These are phyloP conservation scores for Calephelis virginiensis DNA, from an alignment of 1,140 invertebrate genomes.

Conservation along the genomic window DNA sequence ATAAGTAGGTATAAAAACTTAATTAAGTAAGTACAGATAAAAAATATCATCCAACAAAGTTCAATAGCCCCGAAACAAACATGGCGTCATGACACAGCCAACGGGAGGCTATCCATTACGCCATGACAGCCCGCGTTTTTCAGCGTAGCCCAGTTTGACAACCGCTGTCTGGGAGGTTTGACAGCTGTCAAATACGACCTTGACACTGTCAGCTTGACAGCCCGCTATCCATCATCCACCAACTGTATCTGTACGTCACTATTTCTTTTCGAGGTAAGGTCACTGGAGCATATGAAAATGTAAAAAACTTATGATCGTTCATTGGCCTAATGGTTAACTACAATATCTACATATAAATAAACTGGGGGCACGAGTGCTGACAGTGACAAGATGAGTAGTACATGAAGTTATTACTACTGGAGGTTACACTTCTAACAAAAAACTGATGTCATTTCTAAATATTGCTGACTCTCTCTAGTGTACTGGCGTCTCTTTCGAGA, in stretches of 20 bases:
- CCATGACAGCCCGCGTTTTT: slow-evolving; percentile 63
- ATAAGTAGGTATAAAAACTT: slow-evolving; percentile 33
- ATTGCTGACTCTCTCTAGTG: too few species aligned
- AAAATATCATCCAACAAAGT: slow-evolving; percentile 42
- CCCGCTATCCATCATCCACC: slow-evolving; percentile 57
- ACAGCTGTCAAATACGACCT: slow-evolving; percentile 70
- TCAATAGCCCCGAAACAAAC: slow-evolving; percentile 51
- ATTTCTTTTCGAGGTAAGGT: slow-evolving; percentile 33
- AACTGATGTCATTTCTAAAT: too few species aligned
- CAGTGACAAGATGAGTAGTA: too few species aligned
- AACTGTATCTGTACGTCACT: slow-evolving; percentile 38
- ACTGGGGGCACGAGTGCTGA: too few species aligned
- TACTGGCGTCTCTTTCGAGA: too few species aligned
- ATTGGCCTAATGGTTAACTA: too few species aligned
- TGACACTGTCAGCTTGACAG: slow-evolving; percentile 60
- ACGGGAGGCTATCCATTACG: slow-evolving; percentile 66
- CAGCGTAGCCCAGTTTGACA: slow-evolving; percentile 53
- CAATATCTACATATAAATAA: too few species aligned
- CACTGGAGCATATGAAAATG: slow-evolving; percentile 28
- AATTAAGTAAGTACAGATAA: slow-evolving; percentile 30
- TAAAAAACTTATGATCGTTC: not conserved
- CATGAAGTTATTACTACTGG: too few species aligned
- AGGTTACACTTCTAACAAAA: too few species aligned
- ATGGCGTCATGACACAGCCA: slow-evolving; percentile 44
- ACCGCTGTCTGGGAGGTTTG: slow-evolving; percentile 51